Percentiles rank a stretch among this genome's conserved stretches.
Evolutionary conservation across 2,113 vertebrate species (phyloP).

Genomic region (Heliornis fulica): DNA sequence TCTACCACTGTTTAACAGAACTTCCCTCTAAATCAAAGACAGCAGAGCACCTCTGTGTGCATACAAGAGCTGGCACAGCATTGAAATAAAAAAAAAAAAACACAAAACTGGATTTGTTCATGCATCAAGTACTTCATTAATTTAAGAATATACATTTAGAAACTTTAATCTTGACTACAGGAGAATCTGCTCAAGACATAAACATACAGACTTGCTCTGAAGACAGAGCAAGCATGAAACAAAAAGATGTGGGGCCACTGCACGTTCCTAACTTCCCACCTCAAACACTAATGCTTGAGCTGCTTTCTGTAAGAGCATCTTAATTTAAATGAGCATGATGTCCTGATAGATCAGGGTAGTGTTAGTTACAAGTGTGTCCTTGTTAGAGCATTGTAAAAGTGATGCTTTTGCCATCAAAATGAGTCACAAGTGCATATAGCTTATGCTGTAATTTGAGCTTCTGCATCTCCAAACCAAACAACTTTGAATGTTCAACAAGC

Average conservation of each 20-base stretch:
- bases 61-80: background rate
- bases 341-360: background rate
- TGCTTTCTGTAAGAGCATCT: background rate
- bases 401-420: background rate
- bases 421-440: background rate
- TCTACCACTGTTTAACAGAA: background rate
- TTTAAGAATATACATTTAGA: background rate
- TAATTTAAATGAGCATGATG: background rate
- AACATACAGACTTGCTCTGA: background rate
- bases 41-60: background rate
- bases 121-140: background rate
- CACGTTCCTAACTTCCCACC: background rate
- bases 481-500: background rate
- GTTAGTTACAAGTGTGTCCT: background rate
- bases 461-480: background rate
- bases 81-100: background rate
- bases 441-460: background rate
- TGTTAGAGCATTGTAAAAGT: background rate
- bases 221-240: background rate
- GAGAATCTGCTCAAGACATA: background rate
- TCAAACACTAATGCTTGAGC: background rate
- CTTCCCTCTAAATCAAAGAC: background rate
- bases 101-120: background rate
- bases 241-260: fast-evolving
- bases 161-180: background rate